Evolutionary conservation across 2,888 invertebrate genomes (phyloP).

Genomic region (Spisula subtruncata): DNA sequence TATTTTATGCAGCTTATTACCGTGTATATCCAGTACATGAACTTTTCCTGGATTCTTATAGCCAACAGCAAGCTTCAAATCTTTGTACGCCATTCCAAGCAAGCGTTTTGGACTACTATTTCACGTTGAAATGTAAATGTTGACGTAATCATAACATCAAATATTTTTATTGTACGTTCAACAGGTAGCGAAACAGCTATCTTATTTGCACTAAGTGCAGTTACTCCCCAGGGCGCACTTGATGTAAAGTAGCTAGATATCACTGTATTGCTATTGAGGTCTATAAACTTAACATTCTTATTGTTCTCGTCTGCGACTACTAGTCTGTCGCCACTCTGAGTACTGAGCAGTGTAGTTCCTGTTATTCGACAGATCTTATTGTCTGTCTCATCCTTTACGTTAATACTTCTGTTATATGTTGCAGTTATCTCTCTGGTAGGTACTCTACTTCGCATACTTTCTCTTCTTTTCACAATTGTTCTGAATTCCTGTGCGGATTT

Average conservation of each 20-base stretch:
- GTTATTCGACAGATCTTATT: not conserved
- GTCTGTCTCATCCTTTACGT: not conserved
- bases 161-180: not conserved
- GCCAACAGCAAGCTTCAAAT: not conserved
- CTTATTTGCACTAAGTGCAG: not conserved
- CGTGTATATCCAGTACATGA: not conserved
- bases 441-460: not conserved
- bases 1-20: not conserved
- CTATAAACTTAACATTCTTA: conserved; percentile 17
- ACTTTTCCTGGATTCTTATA: not conserved
- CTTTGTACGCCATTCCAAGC: not conserved
- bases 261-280: not conserved
- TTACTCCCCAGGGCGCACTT: not conserved
- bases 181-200: not conserved
- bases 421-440: not conserved
- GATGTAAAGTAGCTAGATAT: not conserved
- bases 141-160: not conserved
- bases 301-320: not conserved
- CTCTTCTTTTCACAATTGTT: too few species aligned
- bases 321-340: not conserved
- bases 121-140: not conserved
- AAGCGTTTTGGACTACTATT: not conserved
- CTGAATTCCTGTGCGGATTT: too few species aligned
- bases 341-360: not conserved
- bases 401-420: not conserved